Percentiles rank a stretch among this genome's conserved stretches.
Evolutionary conservation across 2,113 vertebrate genomes (phyloP).

Genomic region (Tylochromis polylepis): DNA sequence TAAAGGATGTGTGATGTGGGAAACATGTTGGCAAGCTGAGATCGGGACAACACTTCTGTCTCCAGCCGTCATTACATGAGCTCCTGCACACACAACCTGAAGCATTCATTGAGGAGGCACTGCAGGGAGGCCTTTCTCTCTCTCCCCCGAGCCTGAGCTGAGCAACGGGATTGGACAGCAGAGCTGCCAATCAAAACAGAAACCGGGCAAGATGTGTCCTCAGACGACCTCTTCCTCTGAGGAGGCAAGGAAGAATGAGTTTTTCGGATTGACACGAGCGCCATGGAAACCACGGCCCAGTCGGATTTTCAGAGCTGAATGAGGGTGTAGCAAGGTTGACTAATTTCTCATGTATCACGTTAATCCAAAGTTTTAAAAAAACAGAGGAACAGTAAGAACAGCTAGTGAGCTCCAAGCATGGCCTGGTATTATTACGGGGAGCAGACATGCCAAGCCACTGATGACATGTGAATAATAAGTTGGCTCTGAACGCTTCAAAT

Average conservation of each 20-base stretch:
- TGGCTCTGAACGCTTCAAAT: conserved; percentile 32
- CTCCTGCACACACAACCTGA: conserved; percentile 39
- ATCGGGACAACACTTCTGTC: background rate
- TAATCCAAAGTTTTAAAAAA: background rate
- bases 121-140: background rate
- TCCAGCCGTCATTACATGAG: conserved; percentile 49
- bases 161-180: conserved; percentile 24
- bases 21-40: conserved; percentile 11
- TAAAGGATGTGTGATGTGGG: conserved; percentile 14
- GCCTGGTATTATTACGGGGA: conserved; percentile 31
- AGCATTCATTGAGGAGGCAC: conserved; percentile 20
- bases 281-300: conserved; percentile 50
- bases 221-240: conserved; percentile 43
- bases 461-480: conserved; percentile 68
- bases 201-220: conserved; percentile 50
- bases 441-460: conserved; percentile 59
- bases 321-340: conserved; percentile 31
- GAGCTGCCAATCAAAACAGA: conserved; percentile 33
- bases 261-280: conserved; percentile 42
- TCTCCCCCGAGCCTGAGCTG: background rate
- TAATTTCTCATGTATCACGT: background rate
- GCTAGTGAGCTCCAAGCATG: conserved; percentile 26
- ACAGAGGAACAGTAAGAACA: background rate
- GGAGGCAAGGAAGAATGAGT: conserved; percentile 3
- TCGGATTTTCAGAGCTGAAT: background rate